Conservation (phyloP, 2,797 vertebrate species). For the Esox masquinongy region DNA sequence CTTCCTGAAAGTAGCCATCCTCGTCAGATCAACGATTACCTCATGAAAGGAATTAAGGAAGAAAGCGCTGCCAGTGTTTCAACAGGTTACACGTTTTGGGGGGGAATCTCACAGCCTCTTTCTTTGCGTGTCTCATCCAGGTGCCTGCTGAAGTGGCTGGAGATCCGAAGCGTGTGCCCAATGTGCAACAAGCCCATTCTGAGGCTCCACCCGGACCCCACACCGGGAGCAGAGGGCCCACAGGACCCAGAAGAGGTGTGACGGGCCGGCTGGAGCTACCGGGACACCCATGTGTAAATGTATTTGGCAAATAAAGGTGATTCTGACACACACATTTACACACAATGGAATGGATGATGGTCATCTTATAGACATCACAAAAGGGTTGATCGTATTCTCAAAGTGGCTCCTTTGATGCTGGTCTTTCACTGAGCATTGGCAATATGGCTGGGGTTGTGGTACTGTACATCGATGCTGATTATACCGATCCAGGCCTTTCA, state of each 20-base stretch:
- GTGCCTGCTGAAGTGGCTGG: conserved; percentile 86
- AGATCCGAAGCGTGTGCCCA: conserved; percentile 84
- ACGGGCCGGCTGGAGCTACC: conserved; percentile 30
- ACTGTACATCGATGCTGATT: conserved; percentile 38
- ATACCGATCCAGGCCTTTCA: conserved; percentile 44
- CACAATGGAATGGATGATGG: conserved; percentile 53
- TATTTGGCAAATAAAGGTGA: conserved; percentile 24
- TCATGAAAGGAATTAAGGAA: neutral
- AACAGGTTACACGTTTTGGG: neutral
- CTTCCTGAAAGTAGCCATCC: neutral
- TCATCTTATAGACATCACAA: conserved; percentile 61
- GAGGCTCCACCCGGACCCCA: conserved; percentile 73
- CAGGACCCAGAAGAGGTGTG: conserved; percentile 82
- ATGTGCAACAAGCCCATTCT: conserved; percentile 87
- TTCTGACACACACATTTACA: conserved; percentile 40
- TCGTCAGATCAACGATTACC: neutral
- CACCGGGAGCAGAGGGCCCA: conserved; percentile 74
- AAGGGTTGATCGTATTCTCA: conserved; percentile 54
- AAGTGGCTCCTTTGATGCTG: conserved; percentile 41
- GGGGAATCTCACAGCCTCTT: neutral
- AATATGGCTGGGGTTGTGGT: conserved; percentile 45
- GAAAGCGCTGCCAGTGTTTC: neutral
- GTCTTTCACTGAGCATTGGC: conserved; percentile 43
- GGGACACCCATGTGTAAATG: conserved; percentile 19
- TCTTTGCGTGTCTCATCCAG: conserved; percentile 50